Conservation (phyloP, 1,140 invertebrate genomes). For the Aphaenogaster rudis region DNA sequence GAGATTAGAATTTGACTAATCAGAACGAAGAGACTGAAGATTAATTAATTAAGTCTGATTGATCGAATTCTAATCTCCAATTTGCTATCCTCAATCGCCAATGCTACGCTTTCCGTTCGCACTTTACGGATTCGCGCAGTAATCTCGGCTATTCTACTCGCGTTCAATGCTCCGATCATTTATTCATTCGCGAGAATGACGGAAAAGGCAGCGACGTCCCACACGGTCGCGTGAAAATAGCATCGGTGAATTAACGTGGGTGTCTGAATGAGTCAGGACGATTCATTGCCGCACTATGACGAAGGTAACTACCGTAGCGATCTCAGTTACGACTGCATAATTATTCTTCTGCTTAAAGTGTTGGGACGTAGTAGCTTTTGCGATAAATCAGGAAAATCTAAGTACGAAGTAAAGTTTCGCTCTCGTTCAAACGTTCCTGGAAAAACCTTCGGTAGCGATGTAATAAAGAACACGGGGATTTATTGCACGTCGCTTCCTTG, state of each 20-base stretch:
- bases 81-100: too few species aligned
- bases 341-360: not conserved
- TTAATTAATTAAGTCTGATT: too few species aligned
- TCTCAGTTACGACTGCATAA: slow-evolving; percentile 1
- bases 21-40: too few species aligned
- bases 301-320: slow-evolving; percentile 11
- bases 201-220: slow-evolving; percentile 56
- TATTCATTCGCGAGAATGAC: slow-evolving; percentile 72
- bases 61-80: too few species aligned
- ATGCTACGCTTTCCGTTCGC: too few species aligned
- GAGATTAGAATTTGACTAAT: too few species aligned
- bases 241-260: slow-evolving; percentile 66
- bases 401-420: not conserved
- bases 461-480: not conserved
- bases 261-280: slow-evolving; percentile 55
- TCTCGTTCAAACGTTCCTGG: not conserved
- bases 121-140: slow-evolving; percentile 36
- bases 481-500: not conserved
- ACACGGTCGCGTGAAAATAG: slow-evolving; percentile 68
- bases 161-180: slow-evolving; percentile 71
- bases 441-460: slow-evolving; percentile 12
- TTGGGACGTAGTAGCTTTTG: not conserved
- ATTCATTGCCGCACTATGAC: slow-evolving; percentile 27
- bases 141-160: slow-evolving; percentile 75
- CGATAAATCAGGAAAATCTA: not conserved